Percentiles rank a stretch among this genome's conserved stretches.
Conservation (phyloP, 2,888 invertebrate genomes). For the Aricia artaxerxes region DNA sequence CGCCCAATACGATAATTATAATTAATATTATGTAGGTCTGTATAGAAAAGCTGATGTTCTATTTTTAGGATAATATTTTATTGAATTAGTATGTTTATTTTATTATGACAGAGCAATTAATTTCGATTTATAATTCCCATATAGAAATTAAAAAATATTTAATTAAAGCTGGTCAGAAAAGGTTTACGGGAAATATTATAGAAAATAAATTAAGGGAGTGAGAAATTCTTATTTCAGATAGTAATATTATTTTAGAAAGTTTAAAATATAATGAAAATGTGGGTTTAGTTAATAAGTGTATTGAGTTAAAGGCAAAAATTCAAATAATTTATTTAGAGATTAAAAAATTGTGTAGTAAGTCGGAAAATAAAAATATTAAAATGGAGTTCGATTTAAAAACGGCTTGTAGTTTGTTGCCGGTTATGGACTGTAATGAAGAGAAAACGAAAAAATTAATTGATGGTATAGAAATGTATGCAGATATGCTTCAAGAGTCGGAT, state of each 20-base stretch:
- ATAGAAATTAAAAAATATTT: too few relatives aligned
- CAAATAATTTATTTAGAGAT: too few relatives aligned
- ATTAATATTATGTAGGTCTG: background rate
- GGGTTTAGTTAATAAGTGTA: background rate
- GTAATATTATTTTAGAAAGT: background rate
- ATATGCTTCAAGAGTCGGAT: slow-evolving; percentile 2
- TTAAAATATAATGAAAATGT: background rate
- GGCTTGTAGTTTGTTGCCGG: background rate
- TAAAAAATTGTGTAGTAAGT: too few relatives aligned
- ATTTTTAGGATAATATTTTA: background rate
- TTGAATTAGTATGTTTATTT: too few relatives aligned
- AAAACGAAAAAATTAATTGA: background rate
- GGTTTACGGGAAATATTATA: too few relatives aligned
- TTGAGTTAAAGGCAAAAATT: too few relatives aligned
- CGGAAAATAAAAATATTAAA: background rate
- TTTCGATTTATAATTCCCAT: too few relatives aligned
- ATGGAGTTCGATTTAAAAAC: background rate
- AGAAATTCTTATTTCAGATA: too few relatives aligned
- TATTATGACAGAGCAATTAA: too few relatives aligned
- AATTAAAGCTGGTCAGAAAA: too few relatives aligned
- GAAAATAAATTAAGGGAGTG: too few relatives aligned
- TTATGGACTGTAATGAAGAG: background rate
- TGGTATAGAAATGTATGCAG: slow-evolving; percentile 8
- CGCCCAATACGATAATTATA: too few relatives aligned
- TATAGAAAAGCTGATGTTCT: background rate